Evolutionary conservation across 2,113 vertebrate species (phyloP), one percentile per base, ranked within the genome.

Genomic region (Pseudorasbora parva): DNA sequence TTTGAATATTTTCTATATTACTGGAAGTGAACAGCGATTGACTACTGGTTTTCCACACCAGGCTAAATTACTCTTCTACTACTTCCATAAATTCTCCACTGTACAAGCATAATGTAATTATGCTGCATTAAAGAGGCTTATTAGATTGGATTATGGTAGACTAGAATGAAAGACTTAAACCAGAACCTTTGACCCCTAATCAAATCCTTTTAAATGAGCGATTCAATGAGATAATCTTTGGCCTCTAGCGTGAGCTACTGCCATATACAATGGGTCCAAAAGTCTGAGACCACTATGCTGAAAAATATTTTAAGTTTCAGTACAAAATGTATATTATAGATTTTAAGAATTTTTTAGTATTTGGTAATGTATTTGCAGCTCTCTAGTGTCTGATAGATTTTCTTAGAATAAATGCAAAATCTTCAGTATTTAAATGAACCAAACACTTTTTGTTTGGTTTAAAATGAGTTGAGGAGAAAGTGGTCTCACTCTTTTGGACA

Each of bases 151-250:
- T 80, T 81, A 81, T 66, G 66, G 82, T 43, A n/a, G 30, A 56
- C 15, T 47, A 60, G 57, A 75, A 77, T 76, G 69, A 83, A 69
- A 56, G 79, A 49, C 62, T 86, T 81, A 78, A 83, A 56, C 43
- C 60, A 64, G 51, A 72, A 83, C 77, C 62, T 85, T 88, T 83
- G 84, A 81, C 84, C 84, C 66, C 62, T 71, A 80, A 76, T 81
- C 60, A 87, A 78, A 83, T 81, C 64, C 60, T 72, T 37, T 85
- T 77, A 51, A 80, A 76, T 43, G 77, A 72, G 47, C 43, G 45
- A 79, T 81, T 87, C 59, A 47, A n/a, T 66, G 56, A 54, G 10
- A 47, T 71, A 69, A 76, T 17, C 82, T 86, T 64, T 83, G 23
- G 25, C 64, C 37, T 21, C 47, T 10, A 49, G 25, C 17, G 43